These are phyloP conservation scores for Amiota communis DNA, from an alignment of 2,888 invertebrate species.

Conservation along the genomic window DNA sequence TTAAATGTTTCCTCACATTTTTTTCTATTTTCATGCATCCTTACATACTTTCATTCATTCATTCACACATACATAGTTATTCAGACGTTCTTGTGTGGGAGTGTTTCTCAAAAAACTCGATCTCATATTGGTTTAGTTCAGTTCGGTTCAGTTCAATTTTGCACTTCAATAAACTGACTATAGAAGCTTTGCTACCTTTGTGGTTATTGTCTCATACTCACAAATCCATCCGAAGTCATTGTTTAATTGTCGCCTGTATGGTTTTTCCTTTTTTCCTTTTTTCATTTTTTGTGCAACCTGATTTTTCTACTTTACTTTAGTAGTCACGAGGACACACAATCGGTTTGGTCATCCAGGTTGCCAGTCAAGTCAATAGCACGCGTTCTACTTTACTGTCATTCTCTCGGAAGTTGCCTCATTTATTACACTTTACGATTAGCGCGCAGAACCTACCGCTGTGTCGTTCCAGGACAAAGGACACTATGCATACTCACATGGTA, in stretches of 20 bases:
- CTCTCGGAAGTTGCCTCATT: slow-evolving; percentile 40
- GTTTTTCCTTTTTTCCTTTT: no score
- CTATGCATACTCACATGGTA: no score
- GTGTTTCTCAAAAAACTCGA: no score
- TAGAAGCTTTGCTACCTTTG: not conserved
- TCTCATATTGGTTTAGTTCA: no score
- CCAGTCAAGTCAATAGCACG: slow-evolving; percentile 5
- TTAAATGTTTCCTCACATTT: slow-evolving; percentile 6
- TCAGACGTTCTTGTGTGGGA: no score
- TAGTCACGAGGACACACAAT: no score
- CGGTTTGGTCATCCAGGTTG: no score
- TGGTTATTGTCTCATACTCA: not conserved
- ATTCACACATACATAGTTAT: no score
- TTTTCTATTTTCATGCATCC: not conserved
- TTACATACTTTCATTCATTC: not conserved
- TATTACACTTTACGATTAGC: slow-evolving; percentile 42
- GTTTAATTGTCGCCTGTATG: no score
- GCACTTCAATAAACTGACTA: not conserved
- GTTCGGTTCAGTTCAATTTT: not conserved
- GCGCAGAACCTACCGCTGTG: slow-evolving; percentile 1
- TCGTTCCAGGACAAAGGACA: not conserved
- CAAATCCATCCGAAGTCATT: no score
- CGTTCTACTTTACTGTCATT: not conserved
- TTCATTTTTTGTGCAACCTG: no score
- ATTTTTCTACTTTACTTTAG: no score